Evolutionary conservation across 30 jellyfish, hydroid and myxozoan genomes (phyloP).

Genomic region (Aurelia aurita): DNA sequence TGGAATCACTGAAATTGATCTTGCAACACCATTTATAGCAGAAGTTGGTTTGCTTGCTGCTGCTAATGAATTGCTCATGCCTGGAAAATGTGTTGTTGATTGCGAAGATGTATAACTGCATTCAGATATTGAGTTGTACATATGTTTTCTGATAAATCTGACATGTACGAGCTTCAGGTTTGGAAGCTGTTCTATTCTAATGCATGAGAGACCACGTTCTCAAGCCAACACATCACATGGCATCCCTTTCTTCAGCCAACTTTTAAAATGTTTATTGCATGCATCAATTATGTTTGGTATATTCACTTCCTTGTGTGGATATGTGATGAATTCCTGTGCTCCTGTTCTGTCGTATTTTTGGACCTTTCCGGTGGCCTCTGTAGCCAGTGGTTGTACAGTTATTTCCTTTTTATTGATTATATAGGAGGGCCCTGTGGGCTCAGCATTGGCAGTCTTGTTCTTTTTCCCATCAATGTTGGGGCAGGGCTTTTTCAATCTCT

Average conservation of each 20-base stretch:
- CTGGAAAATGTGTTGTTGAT: too few relatives aligned
- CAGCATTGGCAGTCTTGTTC: background rate
- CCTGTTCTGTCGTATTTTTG: conserved; percentile 57
- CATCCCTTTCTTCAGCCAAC: conserved; percentile 17
- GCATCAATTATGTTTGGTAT: conserved; percentile 37
- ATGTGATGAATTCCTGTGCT: conserved; percentile 52
- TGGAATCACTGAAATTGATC: background rate
- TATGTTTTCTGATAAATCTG: conserved; percentile 25
- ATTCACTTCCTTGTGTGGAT: conserved; percentile 28
- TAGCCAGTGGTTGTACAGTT: conserved; percentile 40
- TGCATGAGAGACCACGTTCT: conserved; percentile 60
- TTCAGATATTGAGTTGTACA: too few relatives aligned
- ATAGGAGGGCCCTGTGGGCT: background rate
- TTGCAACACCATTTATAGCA: background rate
- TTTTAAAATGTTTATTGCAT: conserved; percentile 17
- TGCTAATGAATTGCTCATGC: background rate
- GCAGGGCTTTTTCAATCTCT: conserved; percentile 1
- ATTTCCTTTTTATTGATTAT: conserved; percentile 34
- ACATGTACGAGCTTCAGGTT: conserved; percentile 39
- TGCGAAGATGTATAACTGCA: too few relatives aligned
- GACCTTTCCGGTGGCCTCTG: conserved; percentile 65
- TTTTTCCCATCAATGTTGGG: background rate
- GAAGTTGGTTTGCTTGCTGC: background rate
- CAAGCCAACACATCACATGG: conserved; percentile 45
- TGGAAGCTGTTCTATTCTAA: conserved; percentile 26